Percentiles rank a stretch among this genome's conserved stretches.
phyloP scores from a whole-genome alignment of 2,113 vertebrate species.

The Leiothrix lutea region DNA sequence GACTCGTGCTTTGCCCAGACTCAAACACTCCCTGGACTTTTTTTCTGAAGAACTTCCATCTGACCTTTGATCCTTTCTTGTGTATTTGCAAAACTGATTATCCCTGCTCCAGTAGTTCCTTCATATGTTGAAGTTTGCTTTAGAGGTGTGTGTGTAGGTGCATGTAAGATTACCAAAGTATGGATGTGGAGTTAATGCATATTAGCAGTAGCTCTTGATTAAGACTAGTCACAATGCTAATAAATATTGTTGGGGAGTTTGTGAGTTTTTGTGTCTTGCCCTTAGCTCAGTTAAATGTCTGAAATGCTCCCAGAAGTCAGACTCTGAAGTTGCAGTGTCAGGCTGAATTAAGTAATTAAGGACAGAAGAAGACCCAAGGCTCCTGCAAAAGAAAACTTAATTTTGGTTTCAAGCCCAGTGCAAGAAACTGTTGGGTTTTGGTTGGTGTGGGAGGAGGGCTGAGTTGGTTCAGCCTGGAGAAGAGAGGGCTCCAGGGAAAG shows the following conservation, averaged over 20 bases:
- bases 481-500: background rate
- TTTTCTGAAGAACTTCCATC: background rate
- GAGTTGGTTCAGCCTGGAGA: background rate
- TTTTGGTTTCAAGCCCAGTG: background rate
- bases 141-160: background rate
- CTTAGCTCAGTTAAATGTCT: background rate
- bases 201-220: background rate
- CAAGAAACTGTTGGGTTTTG: background rate
- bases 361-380: background rate
- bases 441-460: background rate
- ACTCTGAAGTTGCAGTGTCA: background rate
- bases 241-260: background rate
- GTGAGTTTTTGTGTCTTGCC: background rate
- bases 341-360: background rate
- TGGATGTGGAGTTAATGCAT: background rate
- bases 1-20: background rate
- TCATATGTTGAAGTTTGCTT: background rate
- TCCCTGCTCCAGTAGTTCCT: background rate
- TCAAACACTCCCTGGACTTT: background rate
- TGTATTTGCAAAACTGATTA: constrained; percentile 9
- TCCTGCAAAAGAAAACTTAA: background rate
- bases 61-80: background rate
- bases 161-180: background rate
- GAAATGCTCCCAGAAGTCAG: background rate
- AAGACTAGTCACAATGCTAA: background rate